Conservation (phyloP, 2,888 invertebrate genomes). For the Cephonodes hylas region DNA sequence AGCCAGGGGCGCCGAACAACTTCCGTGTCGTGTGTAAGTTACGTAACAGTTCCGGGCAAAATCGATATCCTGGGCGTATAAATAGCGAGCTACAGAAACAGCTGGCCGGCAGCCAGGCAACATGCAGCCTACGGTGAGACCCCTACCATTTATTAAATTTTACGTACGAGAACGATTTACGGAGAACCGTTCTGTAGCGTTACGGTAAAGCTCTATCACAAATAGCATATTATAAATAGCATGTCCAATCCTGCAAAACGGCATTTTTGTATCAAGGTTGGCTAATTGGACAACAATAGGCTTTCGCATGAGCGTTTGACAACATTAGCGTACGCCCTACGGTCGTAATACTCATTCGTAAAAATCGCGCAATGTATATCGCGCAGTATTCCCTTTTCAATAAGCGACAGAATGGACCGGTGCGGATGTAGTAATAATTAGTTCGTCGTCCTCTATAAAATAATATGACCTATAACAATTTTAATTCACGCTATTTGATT, state of each 20-base stretch:
- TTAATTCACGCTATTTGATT: background rate
- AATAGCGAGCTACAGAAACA: constrained; percentile 72
- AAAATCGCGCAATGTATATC: background rate
- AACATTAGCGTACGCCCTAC: background rate
- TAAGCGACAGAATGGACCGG: background rate
- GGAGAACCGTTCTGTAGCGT: background rate
- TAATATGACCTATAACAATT: background rate
- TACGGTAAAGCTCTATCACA: background rate
- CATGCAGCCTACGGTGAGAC: constrained; percentile 70
- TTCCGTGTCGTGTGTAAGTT: constrained; percentile 57
- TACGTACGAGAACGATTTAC: background rate
- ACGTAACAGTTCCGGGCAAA: constrained; percentile 75
- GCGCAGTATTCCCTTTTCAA: background rate
- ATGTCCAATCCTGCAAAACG: background rate
- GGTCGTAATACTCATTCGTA: background rate
- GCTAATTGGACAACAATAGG: background rate
- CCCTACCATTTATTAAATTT: background rate
- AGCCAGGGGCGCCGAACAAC: constrained; percentile 59
- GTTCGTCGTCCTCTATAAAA: background rate
- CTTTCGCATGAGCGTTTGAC: background rate
- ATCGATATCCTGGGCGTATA: constrained; percentile 77
- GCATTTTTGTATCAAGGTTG: background rate
- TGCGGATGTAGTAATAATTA: background rate
- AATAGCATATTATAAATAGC: background rate
- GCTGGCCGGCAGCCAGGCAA: constrained; percentile 68